Base-by-base conservation (phyloP, 2,888 invertebrate species). In the Cephalotes varians region DNA sequence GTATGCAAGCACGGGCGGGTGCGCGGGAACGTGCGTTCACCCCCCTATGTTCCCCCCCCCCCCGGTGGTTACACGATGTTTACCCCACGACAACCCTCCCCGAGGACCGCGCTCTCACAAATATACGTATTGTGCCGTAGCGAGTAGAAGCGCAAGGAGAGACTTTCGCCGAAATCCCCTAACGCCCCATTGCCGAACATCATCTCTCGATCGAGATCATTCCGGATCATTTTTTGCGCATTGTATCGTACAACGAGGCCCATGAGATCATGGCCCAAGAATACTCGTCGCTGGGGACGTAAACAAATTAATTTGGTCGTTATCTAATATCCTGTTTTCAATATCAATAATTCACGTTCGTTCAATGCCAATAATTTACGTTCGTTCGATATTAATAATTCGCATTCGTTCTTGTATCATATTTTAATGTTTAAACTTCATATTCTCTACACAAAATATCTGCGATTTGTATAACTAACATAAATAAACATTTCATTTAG, bases 1-100 rank as follows among this genome's bases (percentile, higher is more conserved):
- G 91, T 91, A 87, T 87, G 88, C 87, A 82, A 84, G 83, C 85
- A 74, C 71, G 72, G 71, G 76, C 54, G 72, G 71, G 37, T 40
- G 80, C 76, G 81, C 81, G 58, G 40, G 81, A 83, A 84, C 84
- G 82, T n/a, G 34, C 62, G 72, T 76, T 87, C 86, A 76, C 83
- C 84, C 86, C 34, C 84, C 84, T 44, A 81, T 90, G 89, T 91
- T 90, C 91, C 93, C 56, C 93, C n/a, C 91, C 93, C 56, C 65
- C 93, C 93, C 87, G 89, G 92, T 91, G 94, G 94, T 94, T 94
- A 93, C 93, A 92, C 92, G 92, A 92, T 92, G 92, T 93, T 94
- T 94, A 94, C 93, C 94, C 90, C 94, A 91, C 89, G 86, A 85
- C 87, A 89, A 90, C 85, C 92, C 37, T 9, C n/a, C 21, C 34